Conservation (phyloP, 1,140 invertebrate species). For the Prorops nasuta region DNA sequence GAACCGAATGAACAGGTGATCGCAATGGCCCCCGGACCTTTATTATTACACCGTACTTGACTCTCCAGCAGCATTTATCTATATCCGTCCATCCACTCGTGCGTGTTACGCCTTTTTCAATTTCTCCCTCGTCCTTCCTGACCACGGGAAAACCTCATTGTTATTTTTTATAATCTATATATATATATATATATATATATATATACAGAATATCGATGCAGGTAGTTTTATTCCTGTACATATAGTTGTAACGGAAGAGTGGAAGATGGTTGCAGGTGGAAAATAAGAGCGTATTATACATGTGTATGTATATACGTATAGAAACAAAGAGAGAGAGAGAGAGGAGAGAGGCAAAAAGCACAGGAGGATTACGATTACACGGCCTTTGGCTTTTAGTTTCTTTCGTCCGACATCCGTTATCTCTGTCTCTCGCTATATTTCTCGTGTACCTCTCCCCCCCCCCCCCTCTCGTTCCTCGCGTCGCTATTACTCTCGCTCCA, state of each 20-base stretch:
- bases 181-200: no score
- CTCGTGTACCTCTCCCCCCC: no score
- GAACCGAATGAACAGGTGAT: conserved; percentile 45
- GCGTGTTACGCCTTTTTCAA: no score
- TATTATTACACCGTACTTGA: conserved; percentile 27
- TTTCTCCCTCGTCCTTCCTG: no score
- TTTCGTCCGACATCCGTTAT: neutral
- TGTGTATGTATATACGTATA: neutral
- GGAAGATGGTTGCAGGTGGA: no score
- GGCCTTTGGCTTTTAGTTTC: conserved; percentile 4
- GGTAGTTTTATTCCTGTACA: no score
- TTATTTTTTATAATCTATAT: no score
- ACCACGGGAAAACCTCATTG: no score
- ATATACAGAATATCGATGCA: no score
- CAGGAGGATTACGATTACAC: no score
- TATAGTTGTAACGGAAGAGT: no score
- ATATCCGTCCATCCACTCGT: neutral
- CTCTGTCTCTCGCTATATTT: neutral
- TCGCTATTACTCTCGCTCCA: conserved; percentile 15
- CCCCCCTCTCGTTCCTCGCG: neutral
- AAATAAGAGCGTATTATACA: no score
- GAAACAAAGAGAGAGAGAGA: neutral
- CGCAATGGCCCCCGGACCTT: conserved; percentile 38
- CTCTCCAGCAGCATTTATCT: neutral
- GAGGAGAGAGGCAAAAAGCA: neutral